Evolutionary conservation across 2,113 vertebrate species (phyloP).

Genomic region (Anthoscopus minutus): DNA sequence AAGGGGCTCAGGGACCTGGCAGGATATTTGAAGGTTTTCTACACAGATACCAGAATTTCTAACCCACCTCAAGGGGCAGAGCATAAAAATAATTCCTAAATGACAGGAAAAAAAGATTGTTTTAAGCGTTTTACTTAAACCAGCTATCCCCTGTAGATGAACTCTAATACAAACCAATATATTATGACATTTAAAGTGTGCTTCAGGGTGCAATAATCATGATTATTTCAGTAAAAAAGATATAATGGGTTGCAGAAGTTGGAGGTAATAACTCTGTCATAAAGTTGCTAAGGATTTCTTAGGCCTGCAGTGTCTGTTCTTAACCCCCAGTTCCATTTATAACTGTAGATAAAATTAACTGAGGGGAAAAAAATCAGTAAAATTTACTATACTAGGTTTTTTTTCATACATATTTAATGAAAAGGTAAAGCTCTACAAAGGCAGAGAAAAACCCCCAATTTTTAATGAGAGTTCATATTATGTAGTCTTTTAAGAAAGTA

Average conservation of each 20-base stretch:
- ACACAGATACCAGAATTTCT: background rate
- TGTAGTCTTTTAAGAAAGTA: background rate
- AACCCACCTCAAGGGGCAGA: background rate
- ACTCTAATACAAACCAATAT: background rate
- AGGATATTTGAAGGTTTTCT: background rate
- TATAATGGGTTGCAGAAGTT: background rate
- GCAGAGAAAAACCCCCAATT: background rate
- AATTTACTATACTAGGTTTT: background rate
- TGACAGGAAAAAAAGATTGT: background rate
- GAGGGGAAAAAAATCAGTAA: background rate
- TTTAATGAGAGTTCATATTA: background rate
- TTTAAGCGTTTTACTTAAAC: background rate
- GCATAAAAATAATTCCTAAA: background rate
- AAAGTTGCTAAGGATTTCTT: constrained; percentile 2
- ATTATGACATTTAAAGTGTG: background rate
- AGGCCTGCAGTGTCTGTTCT: background rate
- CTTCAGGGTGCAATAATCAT: background rate
- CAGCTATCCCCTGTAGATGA: background rate
- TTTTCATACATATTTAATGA: background rate
- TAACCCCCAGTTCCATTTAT: background rate
- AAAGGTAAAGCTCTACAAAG: background rate
- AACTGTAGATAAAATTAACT: background rate
- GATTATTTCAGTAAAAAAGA: constrained; percentile 8
- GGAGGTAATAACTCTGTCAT: background rate
- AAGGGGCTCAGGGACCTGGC: background rate